A percentile compares a stretch with the other conserved stretches of the same genome.
Evolutionary conservation across 2,113 vertebrate species (phyloP).

Genomic region (Pseudorhombus dupliciocellatus): DNA sequence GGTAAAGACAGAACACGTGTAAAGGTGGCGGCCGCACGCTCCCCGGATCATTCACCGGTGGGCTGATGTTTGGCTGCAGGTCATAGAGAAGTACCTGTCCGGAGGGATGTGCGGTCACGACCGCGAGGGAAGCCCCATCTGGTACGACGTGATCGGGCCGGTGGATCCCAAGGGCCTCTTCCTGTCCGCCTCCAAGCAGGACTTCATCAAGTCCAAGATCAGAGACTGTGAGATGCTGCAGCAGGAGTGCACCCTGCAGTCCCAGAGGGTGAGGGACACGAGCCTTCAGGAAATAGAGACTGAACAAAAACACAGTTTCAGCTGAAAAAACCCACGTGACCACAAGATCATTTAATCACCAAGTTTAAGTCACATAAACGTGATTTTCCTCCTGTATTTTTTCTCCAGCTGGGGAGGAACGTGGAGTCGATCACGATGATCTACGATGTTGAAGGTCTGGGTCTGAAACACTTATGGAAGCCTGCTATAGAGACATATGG

Average conservation of each 20-base stretch:
- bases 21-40: no score
- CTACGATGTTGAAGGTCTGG: constrained; percentile 93
- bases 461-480: constrained; percentile 96
- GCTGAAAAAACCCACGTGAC: no score
- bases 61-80: constrained; percentile 73
- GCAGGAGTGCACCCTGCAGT: constrained; percentile 83
- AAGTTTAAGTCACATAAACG: no score
- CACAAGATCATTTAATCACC: no score
- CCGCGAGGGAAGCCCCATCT: constrained; percentile 88
- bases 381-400: no score
- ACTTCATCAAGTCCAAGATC: constrained; percentile 94
- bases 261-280: constrained; percentile 70
- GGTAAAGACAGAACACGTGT: constrained; percentile 71
- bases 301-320: no score
- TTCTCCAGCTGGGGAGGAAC: constrained; percentile 86
- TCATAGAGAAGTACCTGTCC: constrained; percentile 88
- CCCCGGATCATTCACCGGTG: no score
- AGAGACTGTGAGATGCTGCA: constrained; percentile 90
- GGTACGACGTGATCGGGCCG: constrained; percentile 92
- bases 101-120: constrained; percentile 93
- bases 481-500: constrained; percentile 90
- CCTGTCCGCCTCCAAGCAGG: constrained; percentile 93
- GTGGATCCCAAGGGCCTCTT: constrained; percentile 93
- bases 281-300: no score
- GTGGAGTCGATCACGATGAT: constrained; percentile 91